A percentile compares a stretch with the other conserved stretches of the same genome.
Conservation (phyloP, 2,888 invertebrate species). For the Mythimna albipuncta region DNA sequence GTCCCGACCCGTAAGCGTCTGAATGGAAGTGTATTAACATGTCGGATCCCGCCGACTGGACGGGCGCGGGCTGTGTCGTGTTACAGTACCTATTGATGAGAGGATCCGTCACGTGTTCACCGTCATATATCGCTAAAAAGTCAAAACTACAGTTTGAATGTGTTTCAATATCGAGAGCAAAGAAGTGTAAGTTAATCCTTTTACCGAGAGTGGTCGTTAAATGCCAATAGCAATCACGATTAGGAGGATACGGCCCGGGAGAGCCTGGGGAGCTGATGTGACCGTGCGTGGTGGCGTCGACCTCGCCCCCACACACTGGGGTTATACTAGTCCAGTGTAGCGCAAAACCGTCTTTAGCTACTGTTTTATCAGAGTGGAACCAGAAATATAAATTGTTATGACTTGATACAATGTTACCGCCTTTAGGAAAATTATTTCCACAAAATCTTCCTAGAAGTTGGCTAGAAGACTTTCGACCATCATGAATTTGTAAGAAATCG, state of each 20-base stretch:
- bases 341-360: conserved; percentile 93
- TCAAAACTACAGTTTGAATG: conserved; percentile 94
- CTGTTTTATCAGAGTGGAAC: conserved; percentile 94
- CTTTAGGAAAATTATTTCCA: conserved; percentile 92
- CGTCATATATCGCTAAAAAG: conserved; percentile 93
- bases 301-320: conserved; percentile 94
- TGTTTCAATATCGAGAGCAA: conserved; percentile 93
- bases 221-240: conserved; percentile 96
- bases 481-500: conserved; percentile 95
- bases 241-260: conserved; percentile 96
- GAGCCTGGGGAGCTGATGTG: conserved; percentile 96
- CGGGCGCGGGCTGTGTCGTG: conserved; percentile 93
- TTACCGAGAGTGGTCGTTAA: conserved; percentile 93
- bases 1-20: conserved; percentile 92
- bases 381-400: conserved; percentile 95
- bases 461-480: conserved; percentile 94
- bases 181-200: conserved; percentile 95
- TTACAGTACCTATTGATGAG: conserved; percentile 94
- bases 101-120: conserved; percentile 84
- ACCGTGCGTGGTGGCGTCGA: conserved; percentile 92
- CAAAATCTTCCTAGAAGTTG: conserved; percentile 95
- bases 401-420: conserved; percentile 94
- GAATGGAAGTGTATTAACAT: conserved; percentile 95
- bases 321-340: conserved; percentile 94
- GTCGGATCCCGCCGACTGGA: conserved; percentile 92